Base-by-base conservation (phyloP, 1,140 invertebrate genomes). In the Pantala flavescens region DNA sequence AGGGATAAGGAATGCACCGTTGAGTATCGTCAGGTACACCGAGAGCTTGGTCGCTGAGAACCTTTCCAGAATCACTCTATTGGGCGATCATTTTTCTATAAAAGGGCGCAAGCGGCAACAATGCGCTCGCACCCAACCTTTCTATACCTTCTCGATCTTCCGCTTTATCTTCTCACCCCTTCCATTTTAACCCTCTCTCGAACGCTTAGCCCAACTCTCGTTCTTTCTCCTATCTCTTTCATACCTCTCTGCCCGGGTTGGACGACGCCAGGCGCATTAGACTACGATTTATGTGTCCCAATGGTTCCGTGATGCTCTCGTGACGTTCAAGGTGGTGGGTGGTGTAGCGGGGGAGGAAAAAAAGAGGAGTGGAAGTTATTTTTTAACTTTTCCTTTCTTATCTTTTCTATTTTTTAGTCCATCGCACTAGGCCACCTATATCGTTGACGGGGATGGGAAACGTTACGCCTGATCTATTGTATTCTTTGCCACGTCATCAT, bases 211-310 rank as follows among this genome's bases (percentile, higher is more conserved):
- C n/a, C 49, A 3, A 7, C 49, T 63, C 49, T 63, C 12, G 49
- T 21, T 21, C 49, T 12, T 21, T 63, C 12, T 12, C 49, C 49
- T 21, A 21, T 19, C n/a, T 63, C 49, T 12, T 63, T 21, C 49
- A 63, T 16, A 19, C 49, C 49, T 63, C 9, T 16, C 49, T 63
- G 49, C 49, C 49, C 49, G 49, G 49, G 49, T 63, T 63, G 49
- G 49, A 19, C 49, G 49, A 63, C 49, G 49, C 49, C 49, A 63
- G 49, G 49, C 49, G 49, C 49, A 63, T 63, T 63, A 63, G 49
- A 16, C 49, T 63, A 63, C 49, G 49, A 63, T 63, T 63, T 63
- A 63, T 63, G 49, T 63, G 49, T 63, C 49, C 49, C 49, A 63
- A 63, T 63, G 49, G 49, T 5, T 63, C 49, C 49, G 49, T 63